Conservation (phyloP, 2,113 vertebrate genomes). For the Coturnix japonica region DNA sequence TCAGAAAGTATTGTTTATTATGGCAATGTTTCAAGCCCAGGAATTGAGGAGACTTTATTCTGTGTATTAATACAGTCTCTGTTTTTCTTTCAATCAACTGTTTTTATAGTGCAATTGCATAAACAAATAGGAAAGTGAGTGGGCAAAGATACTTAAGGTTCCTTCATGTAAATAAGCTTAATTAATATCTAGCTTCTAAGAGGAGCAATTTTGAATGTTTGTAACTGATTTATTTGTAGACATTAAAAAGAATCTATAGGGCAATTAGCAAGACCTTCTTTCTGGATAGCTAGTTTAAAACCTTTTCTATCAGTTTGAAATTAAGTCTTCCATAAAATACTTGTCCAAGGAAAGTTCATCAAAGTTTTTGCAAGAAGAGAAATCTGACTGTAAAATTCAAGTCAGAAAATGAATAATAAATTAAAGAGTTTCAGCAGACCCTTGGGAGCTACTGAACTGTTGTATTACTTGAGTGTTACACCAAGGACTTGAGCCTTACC, state of each 20-base stretch:
- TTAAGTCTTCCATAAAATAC: neutral
- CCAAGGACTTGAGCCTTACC: rapidly evolving
- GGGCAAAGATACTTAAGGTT: neutral
- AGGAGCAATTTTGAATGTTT: slow-evolving; percentile 13
- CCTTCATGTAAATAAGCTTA: slow-evolving; percentile 44
- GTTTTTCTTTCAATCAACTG: slow-evolving; percentile 49
- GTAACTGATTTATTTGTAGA: slow-evolving; percentile 11
- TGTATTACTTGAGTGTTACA: neutral
- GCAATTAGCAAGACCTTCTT: slow-evolving; percentile 30
- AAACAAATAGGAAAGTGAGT: slow-evolving; percentile 55
- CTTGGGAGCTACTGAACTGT: neutral
- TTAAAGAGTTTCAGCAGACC: neutral
- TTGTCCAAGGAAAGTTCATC: neutral
- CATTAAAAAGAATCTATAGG: slow-evolving; percentile 12
- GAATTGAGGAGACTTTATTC: neutral
- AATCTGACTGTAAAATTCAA: neutral
- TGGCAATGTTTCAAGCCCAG: slow-evolving; percentile 50
- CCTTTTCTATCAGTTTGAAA: neutral
- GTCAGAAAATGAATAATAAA: neutral
- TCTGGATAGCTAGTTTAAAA: slow-evolving; percentile 19
- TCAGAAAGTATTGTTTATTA: slow-evolving; percentile 52
- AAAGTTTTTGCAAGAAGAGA: neutral
- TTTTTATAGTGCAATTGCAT: slow-evolving; percentile 34
- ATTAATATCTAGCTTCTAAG: slow-evolving; percentile 47
- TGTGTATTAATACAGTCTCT: neutral